Base-by-base conservation (phyloP, 2,797 vertebrate genomes). In the Sebastes nivosus region DNA sequence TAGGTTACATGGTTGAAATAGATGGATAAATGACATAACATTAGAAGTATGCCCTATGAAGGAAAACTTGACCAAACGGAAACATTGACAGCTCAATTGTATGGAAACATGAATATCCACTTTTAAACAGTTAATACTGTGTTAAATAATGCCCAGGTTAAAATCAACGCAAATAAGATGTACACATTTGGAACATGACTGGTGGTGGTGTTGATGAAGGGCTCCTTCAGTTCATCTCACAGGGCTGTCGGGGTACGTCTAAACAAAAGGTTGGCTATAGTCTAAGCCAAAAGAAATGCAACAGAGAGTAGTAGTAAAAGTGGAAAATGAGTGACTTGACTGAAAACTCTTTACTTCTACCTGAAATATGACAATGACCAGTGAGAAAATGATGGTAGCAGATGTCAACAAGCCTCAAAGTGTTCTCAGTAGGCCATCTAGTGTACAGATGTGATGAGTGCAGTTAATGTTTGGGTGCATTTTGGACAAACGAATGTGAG, bases 371-470 rank as follows among this genome's bases (percentile, higher is more conserved):
- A 4, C 9, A 11, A 2, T 24, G 5, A 34, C 4, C 1, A 5
- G 2, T 38, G 11, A 38, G 20, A n/a, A 16, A 25, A 46, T 14
- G 8, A 16, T 27, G 36, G 8, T 0, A 7, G 3, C 54, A 54
- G 25, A 24, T 54, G 12, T 20, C 30, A 69, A 50, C 7, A 36
- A 8, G n/a, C 25, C 7, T 38, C 1, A 8, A 11, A 11, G 42
- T 67, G 58, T 20, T 25, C 46, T 54, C 25, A 71, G 57, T 0
- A 1, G 50, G 77, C 82, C 91, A 60, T 50, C 91, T 89, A 80
- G 86, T 77, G 89, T 57, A 3, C 61, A 58, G 1, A 50, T 4
- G 4, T 0, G n/a, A 8, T 2, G 0, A 52, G 6, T 64, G 72
- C 80, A 73, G 29, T 14, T 9, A 6, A 27, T 8, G 4, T 2